Percentiles rank a stretch among this genome's conserved stretches.
phyloP scores from a whole-genome alignment of 2,888 invertebrate genomes.

The Callyntrura guangdongensis region DNA sequence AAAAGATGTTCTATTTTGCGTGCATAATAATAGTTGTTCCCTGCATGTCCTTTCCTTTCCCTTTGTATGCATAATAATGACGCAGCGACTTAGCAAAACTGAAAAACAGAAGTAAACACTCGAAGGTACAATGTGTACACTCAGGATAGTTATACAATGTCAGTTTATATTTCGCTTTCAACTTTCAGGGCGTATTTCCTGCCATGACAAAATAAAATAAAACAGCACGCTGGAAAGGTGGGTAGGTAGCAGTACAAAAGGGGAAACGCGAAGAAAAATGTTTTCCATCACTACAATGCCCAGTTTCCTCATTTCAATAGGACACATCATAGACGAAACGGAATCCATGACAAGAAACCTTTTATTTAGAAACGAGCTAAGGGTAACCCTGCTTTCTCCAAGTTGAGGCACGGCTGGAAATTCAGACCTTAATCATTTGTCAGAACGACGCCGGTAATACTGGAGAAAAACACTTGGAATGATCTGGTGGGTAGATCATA shows the following conservation, averaged over 20 bases:
- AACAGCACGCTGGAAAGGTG: background rate
- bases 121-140: background rate
- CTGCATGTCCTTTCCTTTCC: background rate
- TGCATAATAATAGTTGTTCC: background rate
- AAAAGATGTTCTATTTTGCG: background rate
- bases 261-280: background rate
- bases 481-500: no score
- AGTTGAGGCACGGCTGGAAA: background rate
- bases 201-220: slow-evolving; percentile 23
- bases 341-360: background rate
- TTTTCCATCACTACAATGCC: background rate
- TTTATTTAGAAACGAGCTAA: background rate
- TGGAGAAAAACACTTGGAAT: no score
- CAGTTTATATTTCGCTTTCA: background rate
- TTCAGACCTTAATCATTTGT: no score
- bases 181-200: slow-evolving; percentile 4
- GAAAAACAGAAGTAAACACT: background rate
- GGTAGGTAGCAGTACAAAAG: slow-evolving; percentile 17
- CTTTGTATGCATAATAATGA: background rate
- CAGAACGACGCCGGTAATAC: no score
- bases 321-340: background rate
- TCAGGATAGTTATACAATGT: background rate
- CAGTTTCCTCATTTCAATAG: background rate
- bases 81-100: background rate
- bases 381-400: no score